A percentile compares a stretch with the other conserved stretches of the same genome.
These are phyloP conservation scores for Chrysomallon squamiferum DNA, from an alignment of 1,140 invertebrate species.

Conservation along the genomic window DNA sequence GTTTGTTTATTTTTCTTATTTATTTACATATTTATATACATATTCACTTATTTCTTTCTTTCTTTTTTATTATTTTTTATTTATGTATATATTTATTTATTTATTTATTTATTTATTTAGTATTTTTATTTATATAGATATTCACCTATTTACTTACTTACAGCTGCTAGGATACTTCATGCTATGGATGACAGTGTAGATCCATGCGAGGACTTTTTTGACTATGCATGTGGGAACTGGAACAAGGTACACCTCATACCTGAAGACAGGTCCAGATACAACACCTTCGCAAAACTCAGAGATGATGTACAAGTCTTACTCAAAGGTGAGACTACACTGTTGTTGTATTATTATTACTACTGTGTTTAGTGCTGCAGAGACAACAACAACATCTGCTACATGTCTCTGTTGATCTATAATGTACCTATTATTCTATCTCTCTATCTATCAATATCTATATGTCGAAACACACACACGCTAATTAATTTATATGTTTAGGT, in stretches of 20 bases:
- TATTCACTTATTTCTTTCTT: no score
- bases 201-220: constrained; percentile 88
- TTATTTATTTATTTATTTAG: no score
- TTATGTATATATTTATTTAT: no score
- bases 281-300: constrained; percentile 86
- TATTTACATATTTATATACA: no score
- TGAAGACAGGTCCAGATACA: constrained; percentile 84
- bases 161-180: constrained; percentile 83
- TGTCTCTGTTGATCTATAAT: background rate
- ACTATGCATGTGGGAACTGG: constrained; percentile 89
- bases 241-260: constrained; percentile 88
- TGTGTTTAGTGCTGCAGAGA: no score
- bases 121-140: no score
- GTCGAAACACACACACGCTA: no score
- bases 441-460: background rate
- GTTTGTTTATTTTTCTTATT: no score
- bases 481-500: no score
- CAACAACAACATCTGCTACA: background rate
- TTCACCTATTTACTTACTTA: no score
- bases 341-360: background rate
- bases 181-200: constrained; percentile 83
- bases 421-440: background rate
- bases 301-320: constrained; percentile 83
- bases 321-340: constrained; percentile 67
- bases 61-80: no score